phyloP scores from a whole-genome alignment of 2,113 vertebrate species.

The Scatophagus argus region DNA sequence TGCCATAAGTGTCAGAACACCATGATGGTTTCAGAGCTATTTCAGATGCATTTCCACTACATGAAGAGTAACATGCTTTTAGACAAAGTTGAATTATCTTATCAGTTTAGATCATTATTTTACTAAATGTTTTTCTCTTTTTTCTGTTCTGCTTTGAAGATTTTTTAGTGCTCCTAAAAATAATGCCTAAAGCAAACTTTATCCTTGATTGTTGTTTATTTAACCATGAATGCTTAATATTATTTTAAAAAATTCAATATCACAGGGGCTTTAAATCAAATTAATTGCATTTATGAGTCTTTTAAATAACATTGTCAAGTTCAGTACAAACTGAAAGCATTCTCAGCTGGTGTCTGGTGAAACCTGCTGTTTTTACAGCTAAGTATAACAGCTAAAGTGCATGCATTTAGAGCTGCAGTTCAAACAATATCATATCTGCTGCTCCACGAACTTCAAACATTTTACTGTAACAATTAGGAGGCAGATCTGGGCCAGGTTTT shows the following conservation, averaged over 20 bases:
- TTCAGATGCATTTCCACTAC: background rate
- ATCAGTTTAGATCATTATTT: too few relatives aligned
- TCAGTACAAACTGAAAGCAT: background rate
- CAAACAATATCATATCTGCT: constrained; percentile 27
- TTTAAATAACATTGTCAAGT: background rate
- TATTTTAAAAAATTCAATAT: background rate
- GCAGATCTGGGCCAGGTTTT: constrained; percentile 30
- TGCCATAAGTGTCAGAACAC: background rate
- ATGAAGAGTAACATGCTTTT: background rate
- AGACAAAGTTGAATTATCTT: background rate
- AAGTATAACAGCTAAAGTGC: background rate
- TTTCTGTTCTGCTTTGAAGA: too few relatives aligned
- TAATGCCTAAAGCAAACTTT: background rate
- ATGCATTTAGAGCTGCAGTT: background rate
- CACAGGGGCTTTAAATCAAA: background rate
- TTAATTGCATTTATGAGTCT: background rate
- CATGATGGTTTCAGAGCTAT: background rate
- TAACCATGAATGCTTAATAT: background rate
- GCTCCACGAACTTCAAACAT: constrained; percentile 34
- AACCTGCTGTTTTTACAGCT: too few relatives aligned
- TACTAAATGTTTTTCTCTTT: background rate
- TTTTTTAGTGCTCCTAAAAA: background rate
- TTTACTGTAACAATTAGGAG: constrained; percentile 41
- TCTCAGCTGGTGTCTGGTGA: background rate
- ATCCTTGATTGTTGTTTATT: background rate